phyloP scores from a whole-genome alignment of 2,888 invertebrate genomes.

The Pollenia griseotomentosa region DNA sequence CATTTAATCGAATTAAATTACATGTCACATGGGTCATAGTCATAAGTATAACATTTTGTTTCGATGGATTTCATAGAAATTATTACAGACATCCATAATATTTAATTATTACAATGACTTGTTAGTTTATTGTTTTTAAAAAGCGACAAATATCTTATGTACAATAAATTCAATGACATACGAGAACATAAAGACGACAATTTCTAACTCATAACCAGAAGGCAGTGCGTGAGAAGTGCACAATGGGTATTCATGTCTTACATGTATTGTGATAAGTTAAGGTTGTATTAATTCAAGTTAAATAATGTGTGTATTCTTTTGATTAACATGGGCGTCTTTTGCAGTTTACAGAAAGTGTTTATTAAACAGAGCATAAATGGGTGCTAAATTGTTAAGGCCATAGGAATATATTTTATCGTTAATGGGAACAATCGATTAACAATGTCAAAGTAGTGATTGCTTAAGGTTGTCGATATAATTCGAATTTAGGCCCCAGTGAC shows the following conservation, averaged over 20 bases:
- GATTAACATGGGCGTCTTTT: slow-evolving; percentile 65
- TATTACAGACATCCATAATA: slow-evolving; percentile 15
- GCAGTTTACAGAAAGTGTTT: slow-evolving; percentile 45
- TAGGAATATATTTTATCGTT: too few species aligned
- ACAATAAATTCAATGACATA: slow-evolving; percentile 33
- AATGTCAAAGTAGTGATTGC: too few species aligned
- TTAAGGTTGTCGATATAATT: too few species aligned
- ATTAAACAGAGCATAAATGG: not conserved
- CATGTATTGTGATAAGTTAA: not conserved
- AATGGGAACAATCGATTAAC: too few species aligned
- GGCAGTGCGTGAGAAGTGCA: slow-evolving; percentile 5
- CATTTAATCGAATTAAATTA: slow-evolving; percentile 61
- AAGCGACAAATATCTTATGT: slow-evolving; percentile 4
- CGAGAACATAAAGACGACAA: slow-evolving; percentile 7
- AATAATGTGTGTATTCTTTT: slow-evolving; percentile 48
- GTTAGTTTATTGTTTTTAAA: slow-evolving; percentile 36
- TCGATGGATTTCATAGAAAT: slow-evolving; percentile 31
- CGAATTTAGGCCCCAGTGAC: too few species aligned
- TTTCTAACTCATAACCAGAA: not conserved
- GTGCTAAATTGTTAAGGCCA: not conserved
- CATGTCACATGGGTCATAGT: slow-evolving; percentile 52
- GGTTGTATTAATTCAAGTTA: slow-evolving; percentile 48
- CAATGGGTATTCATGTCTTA: not conserved
- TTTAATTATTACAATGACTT: slow-evolving; percentile 61
- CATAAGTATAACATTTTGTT: slow-evolving; percentile 33